A percentile compares a stretch with the other conserved stretches of the same genome.
Evolutionary conservation across 1,140 invertebrate genomes (phyloP).

Genomic region (Lasioglossum baleicum): DNA sequence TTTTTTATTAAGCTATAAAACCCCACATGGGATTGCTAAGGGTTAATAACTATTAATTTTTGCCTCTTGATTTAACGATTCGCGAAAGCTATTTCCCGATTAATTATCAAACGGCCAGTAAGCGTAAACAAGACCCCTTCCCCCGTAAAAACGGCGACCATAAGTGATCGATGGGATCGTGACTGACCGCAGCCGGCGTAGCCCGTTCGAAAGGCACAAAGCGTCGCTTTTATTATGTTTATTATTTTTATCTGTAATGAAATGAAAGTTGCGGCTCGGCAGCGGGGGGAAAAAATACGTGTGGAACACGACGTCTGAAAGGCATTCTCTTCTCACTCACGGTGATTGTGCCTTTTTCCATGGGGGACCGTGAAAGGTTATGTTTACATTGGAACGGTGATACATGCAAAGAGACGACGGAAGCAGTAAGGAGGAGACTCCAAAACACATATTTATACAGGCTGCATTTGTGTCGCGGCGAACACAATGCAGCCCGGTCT

Average conservation of each 20-base stretch:
- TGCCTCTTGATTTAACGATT: not conserved
- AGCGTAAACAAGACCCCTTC: not conserved
- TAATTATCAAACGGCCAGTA: not conserved
- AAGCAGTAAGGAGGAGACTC: slow-evolving; percentile 21
- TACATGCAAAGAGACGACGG: slow-evolving; percentile 24
- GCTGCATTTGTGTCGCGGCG: slow-evolving; percentile 1
- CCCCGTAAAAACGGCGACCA: not conserved
- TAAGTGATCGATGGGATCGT: not conserved
- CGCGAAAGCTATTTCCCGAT: not conserved
- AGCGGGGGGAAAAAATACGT: slow-evolving; percentile 12
- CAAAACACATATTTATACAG: slow-evolving; percentile 41
- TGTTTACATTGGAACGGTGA: slow-evolving; percentile 29
- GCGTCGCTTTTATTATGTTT: not conserved
- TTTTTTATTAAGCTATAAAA: no score
- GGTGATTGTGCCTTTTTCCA: slow-evolving; percentile 28
- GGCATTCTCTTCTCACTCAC: not conserved
- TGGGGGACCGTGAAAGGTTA: not conserved
- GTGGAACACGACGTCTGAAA: not conserved
- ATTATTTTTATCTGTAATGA: not conserved
- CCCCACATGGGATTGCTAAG: no score
- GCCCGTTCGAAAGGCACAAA: not conserved
- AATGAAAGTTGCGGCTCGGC: not conserved
- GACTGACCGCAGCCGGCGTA: not conserved
- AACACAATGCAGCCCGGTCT: not conserved
- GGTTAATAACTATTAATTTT: no score